Conservation (phyloP, 2,888 invertebrate species). For the Thysanoteuthis rhombus region DNA sequence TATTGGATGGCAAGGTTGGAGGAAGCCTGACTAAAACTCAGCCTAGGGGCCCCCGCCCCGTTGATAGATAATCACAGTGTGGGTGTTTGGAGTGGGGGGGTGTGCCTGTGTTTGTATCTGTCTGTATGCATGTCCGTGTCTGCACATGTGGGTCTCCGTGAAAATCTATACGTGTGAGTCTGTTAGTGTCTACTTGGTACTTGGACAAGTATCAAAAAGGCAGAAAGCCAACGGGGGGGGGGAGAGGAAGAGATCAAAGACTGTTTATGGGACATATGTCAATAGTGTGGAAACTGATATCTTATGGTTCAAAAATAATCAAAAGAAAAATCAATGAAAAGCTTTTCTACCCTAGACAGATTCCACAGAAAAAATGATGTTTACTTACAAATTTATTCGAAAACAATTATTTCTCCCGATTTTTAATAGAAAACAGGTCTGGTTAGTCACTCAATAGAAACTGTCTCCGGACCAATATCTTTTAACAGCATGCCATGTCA, state of each 20-base stretch:
- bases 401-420: too few species aligned
- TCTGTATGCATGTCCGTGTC: too few species aligned
- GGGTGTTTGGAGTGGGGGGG: too few species aligned
- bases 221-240: neutral
- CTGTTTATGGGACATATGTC: neutral
- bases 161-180: neutral
- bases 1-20: too few species aligned
- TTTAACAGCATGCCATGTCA: neutral
- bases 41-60: too few species aligned
- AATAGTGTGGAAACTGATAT: neutral
- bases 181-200: neutral
- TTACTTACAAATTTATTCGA: neutral
- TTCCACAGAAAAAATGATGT: neutral
- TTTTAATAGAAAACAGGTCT: too few species aligned
- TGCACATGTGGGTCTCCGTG: neutral
- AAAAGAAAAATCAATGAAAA: neutral
- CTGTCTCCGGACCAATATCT: too few species aligned
- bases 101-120: too few species aligned
- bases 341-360: neutral
- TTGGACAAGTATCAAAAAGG: neutral
- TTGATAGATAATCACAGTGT: too few species aligned
- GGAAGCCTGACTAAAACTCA: too few species aligned
- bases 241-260: neutral
- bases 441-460: too few species aligned
- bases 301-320: neutral